phyloP scores from a whole-genome alignment of 2,888 invertebrate genomes.

The Drosophila cracens region DNA sequence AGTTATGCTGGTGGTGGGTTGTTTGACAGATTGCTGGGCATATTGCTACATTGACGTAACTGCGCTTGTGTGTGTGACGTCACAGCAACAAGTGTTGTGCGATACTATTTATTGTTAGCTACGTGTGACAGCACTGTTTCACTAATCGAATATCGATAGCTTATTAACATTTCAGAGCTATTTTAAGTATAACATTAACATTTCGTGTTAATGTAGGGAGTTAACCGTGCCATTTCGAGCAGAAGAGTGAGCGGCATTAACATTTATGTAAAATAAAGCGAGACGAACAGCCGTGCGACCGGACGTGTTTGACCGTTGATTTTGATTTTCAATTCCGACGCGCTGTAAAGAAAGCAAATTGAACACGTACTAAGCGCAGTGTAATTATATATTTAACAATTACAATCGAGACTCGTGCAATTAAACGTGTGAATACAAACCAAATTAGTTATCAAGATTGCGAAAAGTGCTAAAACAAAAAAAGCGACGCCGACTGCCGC shows the following conservation, averaged over 20 bases:
- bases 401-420: conserved; percentile 36
- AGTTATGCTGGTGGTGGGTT: conserved; percentile 66
- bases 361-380: conserved; percentile 48
- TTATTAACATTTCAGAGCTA: neutral
- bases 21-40: conserved; percentile 81
- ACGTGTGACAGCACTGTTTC: conserved; percentile 40
- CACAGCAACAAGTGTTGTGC: conserved; percentile 71
- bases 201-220: neutral
- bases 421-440: conserved; percentile 19
- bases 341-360: conserved; percentile 36
- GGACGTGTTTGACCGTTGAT: conserved; percentile 75
- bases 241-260: conserved; percentile 26
- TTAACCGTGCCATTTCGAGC: conserved; percentile 28
- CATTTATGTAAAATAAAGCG: conserved; percentile 63
- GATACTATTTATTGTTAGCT: conserved; percentile 11
- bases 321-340: conserved; percentile 72
- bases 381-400: conserved; percentile 31
- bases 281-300: conserved; percentile 61
- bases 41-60: conserved; percentile 81
- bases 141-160: conserved; percentile 21
- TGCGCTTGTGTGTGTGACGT: conserved; percentile 61
- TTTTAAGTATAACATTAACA: conserved; percentile 8
- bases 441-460: conserved; percentile 19
- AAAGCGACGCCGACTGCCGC: conserved; percentile 44
- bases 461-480: conserved; percentile 23